Percentiles rank a stretch among this genome's conserved stretches.
Evolutionary conservation across 1,140 invertebrate genomes (phyloP).

Genomic region (Drosophila takahashii): DNA sequence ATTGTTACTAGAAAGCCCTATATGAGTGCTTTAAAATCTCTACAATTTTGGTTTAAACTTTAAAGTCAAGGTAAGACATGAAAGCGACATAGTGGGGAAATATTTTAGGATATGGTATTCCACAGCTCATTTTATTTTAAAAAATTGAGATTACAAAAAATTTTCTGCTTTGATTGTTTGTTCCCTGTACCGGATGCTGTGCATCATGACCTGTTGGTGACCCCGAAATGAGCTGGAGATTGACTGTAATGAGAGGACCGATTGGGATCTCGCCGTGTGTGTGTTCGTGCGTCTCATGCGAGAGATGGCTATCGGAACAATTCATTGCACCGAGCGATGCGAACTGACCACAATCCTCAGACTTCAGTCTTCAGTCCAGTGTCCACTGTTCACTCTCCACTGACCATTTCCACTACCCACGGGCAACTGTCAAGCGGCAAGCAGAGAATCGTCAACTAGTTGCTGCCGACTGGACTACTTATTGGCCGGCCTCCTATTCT

Average conservation of each 20-base stretch:
- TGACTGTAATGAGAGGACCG: slow-evolving; percentile 77
- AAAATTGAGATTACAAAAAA: too few species aligned
- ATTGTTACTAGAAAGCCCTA: too few species aligned
- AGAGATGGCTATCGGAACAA: slow-evolving; percentile 74
- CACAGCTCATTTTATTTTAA: too few species aligned
- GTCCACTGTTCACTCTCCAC: neutral
- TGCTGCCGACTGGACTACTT: slow-evolving; percentile 26
- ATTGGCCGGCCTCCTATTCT: slow-evolving; percentile 35
- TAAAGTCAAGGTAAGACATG: too few species aligned
- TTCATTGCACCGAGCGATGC: slow-evolving; percentile 70
- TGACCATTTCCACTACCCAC: slow-evolving; percentile 22
- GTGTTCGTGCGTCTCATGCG: slow-evolving; percentile 76
- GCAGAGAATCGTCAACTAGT: slow-evolving; percentile 26
- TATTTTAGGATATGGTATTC: too few species aligned
- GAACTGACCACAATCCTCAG: slow-evolving; percentile 28
- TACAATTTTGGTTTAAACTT: too few species aligned
- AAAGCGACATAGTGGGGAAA: too few species aligned
- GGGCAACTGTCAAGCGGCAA: slow-evolving; percentile 7
- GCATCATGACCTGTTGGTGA: slow-evolving; percentile 65
- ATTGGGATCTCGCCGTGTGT: slow-evolving; percentile 65
- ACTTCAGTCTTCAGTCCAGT: slow-evolving; percentile 3
- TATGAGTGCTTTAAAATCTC: too few species aligned
- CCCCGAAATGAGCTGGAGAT: slow-evolving; percentile 71
- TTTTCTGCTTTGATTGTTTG: neutral
- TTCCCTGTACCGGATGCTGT: slow-evolving; percentile 53